Percentiles rank a stretch among this genome's conserved stretches.
Conservation (phyloP, 2,797 vertebrate genomes). For the Enteromius viviparus region DNA sequence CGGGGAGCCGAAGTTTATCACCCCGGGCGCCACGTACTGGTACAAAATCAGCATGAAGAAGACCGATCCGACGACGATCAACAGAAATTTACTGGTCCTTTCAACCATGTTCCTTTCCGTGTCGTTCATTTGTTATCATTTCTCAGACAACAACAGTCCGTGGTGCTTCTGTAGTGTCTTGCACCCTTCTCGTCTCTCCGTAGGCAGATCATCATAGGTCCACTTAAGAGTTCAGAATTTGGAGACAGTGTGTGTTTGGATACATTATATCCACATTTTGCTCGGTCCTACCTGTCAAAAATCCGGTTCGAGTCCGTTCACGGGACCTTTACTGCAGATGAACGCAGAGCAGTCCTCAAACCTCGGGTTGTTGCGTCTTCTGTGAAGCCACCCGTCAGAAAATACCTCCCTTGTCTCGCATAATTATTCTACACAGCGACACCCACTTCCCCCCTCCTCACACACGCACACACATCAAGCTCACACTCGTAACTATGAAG, state of each 20-base stretch:
- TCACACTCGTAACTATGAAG: slow-evolving; percentile 42
- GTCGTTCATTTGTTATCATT: slow-evolving; percentile 87
- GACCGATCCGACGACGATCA: slow-evolving; percentile 85
- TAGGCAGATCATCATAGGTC: slow-evolving; percentile 25
- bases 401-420: slow-evolving; percentile 42
- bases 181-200: slow-evolving; percentile 50
- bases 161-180: slow-evolving; percentile 24
- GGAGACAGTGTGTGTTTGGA: slow-evolving; percentile 2
- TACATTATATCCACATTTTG: slow-evolving; percentile 49
- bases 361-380: slow-evolving; percentile 24
- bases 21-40: slow-evolving; percentile 88
- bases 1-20: slow-evolving; percentile 83
- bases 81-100: slow-evolving; percentile 87
- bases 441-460: slow-evolving; percentile 56
- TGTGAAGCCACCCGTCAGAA: slow-evolving; percentile 23
- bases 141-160: slow-evolving; percentile 70
- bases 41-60: slow-evolving; percentile 89
- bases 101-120: slow-evolving; percentile 90
- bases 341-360: neutral
- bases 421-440: slow-evolving; percentile 58
- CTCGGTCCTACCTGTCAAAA: slow-evolving; percentile 12
- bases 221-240: slow-evolving; percentile 23
- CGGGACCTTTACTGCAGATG: slow-evolving; percentile 20
- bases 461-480: slow-evolving; percentile 44
- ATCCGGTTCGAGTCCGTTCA: slow-evolving; percentile 33